Conservation (phyloP, 2,113 vertebrate species). For the Antechinus stuartii region DNA sequence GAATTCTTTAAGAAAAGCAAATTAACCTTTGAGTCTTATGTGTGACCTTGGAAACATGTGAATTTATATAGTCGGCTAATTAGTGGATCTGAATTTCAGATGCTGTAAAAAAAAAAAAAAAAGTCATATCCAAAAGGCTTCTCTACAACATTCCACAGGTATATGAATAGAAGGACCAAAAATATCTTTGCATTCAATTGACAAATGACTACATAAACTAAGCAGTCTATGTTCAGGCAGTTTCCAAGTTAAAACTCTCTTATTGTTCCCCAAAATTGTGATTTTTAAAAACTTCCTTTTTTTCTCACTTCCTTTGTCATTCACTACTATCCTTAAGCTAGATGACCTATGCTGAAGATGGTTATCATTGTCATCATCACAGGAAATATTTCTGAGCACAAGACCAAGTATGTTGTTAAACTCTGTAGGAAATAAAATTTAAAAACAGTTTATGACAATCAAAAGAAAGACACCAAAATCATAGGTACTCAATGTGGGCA, state of each 20-base stretch:
- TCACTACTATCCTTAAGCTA: neutral
- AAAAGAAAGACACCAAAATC: neutral
- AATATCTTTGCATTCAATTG: neutral
- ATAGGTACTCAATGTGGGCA: neutral
- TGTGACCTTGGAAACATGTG: neutral
- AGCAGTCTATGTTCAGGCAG: neutral
- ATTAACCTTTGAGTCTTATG: neutral
- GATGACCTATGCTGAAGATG: neutral
- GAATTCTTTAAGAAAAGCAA: neutral
- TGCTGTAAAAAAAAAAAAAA: neutral
- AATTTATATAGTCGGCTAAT: neutral
- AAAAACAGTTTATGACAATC: neutral
- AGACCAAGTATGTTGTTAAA: neutral
- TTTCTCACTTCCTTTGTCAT: neutral
- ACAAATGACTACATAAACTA: neutral
- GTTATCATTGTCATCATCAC: neutral
- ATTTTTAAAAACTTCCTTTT: neutral
- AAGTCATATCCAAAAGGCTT: neutral
- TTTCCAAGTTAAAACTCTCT: neutral
- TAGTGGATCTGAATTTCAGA: neutral
- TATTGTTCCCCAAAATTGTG: conserved; percentile 18
- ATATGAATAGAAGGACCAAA: conserved; percentile 18
- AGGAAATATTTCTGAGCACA: neutral
- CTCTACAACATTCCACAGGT: conserved; percentile 16
- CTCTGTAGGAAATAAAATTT: conserved; percentile 10